Evolutionary conservation across 2,113 vertebrate species (phyloP), one percentile per base, ranked within the genome.

Genomic region (Microtus richardsoni): DNA sequence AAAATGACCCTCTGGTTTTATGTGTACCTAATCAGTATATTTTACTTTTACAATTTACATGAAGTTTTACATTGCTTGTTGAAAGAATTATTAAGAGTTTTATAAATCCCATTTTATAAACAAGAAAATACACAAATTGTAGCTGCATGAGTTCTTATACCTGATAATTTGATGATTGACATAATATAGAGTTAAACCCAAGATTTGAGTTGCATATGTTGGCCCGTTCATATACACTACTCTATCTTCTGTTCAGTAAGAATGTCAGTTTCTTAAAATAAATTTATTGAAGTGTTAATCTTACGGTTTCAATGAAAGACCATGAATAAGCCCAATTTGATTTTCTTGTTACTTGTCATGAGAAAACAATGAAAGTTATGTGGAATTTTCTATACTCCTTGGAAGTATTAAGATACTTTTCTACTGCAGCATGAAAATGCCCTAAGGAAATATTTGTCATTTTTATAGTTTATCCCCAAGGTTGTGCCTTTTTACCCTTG

Each of bases 381-480:
- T 77, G 80, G 0, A 3, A 88, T 80, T 95, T 90, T 7, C 7
- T 60, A 10, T 44, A 11, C 91, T 77, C 70, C 75, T 22, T 79
- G 47, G 71, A 91, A 93, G 77, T 62, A 91, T 74, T 66, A 36
- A 92, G 92, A 71, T 87, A 60, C 64, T 91, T 94, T 83, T 95
- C 47, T 58, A 78, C 9, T 5, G 85, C 47, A n/a, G 39, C 92
- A 12, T 89, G 33, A 75, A 96, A 88, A 96, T 44, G 2, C 71
- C 2, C 60, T 91, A 95, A 88, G 26, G 85, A 97, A 94, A 91
- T 77, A 11, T 68, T 95, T 92, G 14, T 82, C 52, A 92, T 90
- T 47, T 92, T 94, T 75, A 47, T 47, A 83, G 58, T 85, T 92
- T 21, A 49, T 93, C 24, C 83, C 78, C 88, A 97, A 93, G 85